Base-by-base conservation (phyloP, 2,888 invertebrate genomes). In the Lamproptera curius region DNA sequence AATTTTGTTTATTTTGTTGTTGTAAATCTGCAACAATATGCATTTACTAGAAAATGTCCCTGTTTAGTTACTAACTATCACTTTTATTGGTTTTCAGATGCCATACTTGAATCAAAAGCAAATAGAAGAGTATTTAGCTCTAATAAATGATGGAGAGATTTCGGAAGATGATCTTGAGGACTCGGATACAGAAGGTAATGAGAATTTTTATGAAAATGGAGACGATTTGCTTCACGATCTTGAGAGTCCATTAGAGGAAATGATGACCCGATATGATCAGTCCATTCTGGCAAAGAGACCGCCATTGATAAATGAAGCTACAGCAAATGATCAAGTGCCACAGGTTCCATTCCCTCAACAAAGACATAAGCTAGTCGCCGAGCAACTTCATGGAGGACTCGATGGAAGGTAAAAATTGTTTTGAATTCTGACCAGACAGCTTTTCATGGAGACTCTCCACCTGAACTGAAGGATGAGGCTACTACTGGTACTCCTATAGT, bases 401-500 rank as follows among this genome's bases (percentile, higher is more conserved):
- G 61, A 37, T 66, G 59, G 58, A 61, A 67, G 57, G 57, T 59
- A 54, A 61, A 63, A 46, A 16, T 61, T 46, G 60, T 62, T 52
- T 62, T 65, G 52, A 63, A 66, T 52, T 63, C 57, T 62, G 58
- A 62, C 60, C 62, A 65, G 59, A 64, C 60, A 26, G 55, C 62
- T 63, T 66, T 64, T 66, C 62, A 37, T 62, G 59, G 62, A 31
- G 41, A 50, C 60, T 61, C 62, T 55, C 62, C 59, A 62, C 57
- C 65, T 46, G 61, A 62, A 61, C 62, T 63, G 61, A 62, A 40
- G 57, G 60, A 64, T 54, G 33, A n/a, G n/a, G n/a, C n/a, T n/a
- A n/a, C n/a, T n/a, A n/a, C n/a, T n/a, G n/a, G n/a, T n/a, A n/a
- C n/a, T 57, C 57, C 14, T 62, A 61, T 52, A 51, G 48, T 50